Base-by-base conservation (phyloP, 2,113 vertebrate genomes). In the Tonatia bakeri region DNA sequence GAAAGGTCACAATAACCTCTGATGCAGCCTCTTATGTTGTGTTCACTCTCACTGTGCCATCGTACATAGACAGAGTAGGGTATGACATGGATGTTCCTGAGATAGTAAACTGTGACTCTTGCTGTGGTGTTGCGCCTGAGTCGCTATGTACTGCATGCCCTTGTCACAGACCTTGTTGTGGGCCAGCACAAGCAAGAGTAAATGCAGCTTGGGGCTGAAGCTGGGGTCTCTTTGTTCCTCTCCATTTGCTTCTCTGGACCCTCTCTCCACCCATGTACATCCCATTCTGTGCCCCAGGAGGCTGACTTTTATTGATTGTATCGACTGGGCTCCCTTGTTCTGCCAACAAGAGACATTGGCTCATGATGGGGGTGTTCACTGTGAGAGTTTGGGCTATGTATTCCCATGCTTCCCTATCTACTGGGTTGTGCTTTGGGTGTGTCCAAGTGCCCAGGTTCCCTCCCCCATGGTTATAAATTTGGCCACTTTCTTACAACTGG, bases 51-150 rank as follows among this genome's bases (percentile, higher is more conserved):
- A 2, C 99, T 99, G 3, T 99, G 99, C 22, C 99, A 98, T 94
- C 98, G 99, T 87, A 99, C 98, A 98, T 99, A 99, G 98, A 99
- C 99, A 97, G 98, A 98, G 1, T 99, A 98, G 0, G 99, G 99
- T 0, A 99, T 99, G 89, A 99, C 99, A 12, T 99, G 99, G 96
- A 99, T 99, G 97, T 99, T 99, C 99, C 99, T 99, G 96, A 99
- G 98, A 97, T 99, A 99, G 86, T 99, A 99, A 0, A 99, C 99
- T 0, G 98, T 99, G 73, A 97, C 99, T 99, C 98, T 99, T 99
- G 45, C 99, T 98, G 98, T 99, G 99, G 92, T 99, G 99, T 97
- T 99, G 99, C 20, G 99, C 99, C 17, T 97, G 98, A 97, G 99
- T 99, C 89, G 99, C 99, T 98, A 99, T 97, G 98, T 99, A 99